Evolutionary conservation across 2,113 vertebrate genomes (phyloP), one percentile per base, ranked within the genome.

Genomic region (Rhagologus leucostigma): DNA sequence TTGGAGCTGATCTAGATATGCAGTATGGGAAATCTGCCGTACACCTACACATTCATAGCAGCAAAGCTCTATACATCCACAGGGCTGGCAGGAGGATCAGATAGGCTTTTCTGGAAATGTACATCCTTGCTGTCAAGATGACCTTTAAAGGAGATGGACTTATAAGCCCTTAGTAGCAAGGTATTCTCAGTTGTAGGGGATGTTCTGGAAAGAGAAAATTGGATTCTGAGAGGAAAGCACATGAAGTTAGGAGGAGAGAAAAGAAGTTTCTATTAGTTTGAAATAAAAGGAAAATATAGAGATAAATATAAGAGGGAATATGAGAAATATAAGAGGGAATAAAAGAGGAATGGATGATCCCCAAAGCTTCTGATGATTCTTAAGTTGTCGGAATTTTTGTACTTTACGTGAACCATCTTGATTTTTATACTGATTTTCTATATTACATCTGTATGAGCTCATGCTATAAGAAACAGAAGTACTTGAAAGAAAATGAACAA

Each of bases 401-500:
- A 83, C 56, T 93, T 95, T 60, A 90, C 84, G 79, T 90, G 94
- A 95, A 79, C 57, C 41, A 79, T 88, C 44, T 88, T 86, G 78
- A 81, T 87, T 90, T 93, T 80, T 67, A 50, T 77, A 67, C 47
- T 85, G 56, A 88, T 91, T 91, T 94, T 84, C 68, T 90, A 3
- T 91, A 60, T 89, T 92, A 70, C 35, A 41, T 83, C 33, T 92
- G 42, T 91, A 94, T 96, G 90, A 96, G 80, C 78, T 97, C 76
- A 96, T 60, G 39, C 65, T 84, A 35, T 95, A 95, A 97, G 95
- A 97, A 97, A 97, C 95, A 97, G 93, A 95, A 95, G 77, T 93
- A 86, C 89, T 96, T 70, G 46, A 95, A 97, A 94, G 90, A 93
- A 97, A 96, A 95, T 84, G 93, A 96, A 94, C 94, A 97, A 97